These are phyloP conservation scores for Abramis brama DNA, from an alignment of 2,113 vertebrate genomes.

Conservation along the genomic window DNA sequence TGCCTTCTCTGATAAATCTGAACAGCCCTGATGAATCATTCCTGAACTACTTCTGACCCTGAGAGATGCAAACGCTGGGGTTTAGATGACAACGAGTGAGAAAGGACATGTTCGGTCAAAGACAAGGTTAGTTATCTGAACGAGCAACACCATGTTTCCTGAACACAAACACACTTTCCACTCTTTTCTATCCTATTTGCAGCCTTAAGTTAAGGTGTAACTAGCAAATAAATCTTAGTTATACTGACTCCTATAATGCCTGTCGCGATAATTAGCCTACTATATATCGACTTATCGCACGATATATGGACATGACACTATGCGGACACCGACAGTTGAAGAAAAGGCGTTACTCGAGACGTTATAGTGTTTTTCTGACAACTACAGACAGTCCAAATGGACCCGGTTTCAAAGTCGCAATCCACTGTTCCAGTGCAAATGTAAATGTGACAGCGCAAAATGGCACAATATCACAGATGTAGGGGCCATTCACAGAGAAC, in stretches of 20 bases:
- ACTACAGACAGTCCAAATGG: too few relatives aligned
- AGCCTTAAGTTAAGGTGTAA: slow-evolving; percentile 1
- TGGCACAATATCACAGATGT: too few relatives aligned
- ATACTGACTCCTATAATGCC: neutral
- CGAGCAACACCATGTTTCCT: neutral
- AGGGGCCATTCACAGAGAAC: too few relatives aligned
- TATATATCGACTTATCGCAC: too few relatives aligned
- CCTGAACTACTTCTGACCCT: slow-evolving; percentile 57
- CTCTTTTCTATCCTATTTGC: neutral
- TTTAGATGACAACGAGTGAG: neutral
- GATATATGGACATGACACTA: too few relatives aligned
- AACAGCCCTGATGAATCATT: neutral
- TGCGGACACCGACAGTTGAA: too few relatives aligned
- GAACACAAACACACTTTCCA: neutral
- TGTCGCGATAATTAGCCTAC: too few relatives aligned
- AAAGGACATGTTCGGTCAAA: neutral
- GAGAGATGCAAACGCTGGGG: slow-evolving; percentile 22
- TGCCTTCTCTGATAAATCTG: slow-evolving; percentile 19
- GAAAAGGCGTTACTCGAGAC: too few relatives aligned
- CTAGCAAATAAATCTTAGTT: neutral
- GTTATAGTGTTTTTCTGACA: too few relatives aligned
- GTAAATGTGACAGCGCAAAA: too few relatives aligned
- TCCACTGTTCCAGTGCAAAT: too few relatives aligned
- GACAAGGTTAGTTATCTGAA: slow-evolving; percentile 5
- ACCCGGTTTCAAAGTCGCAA: too few relatives aligned